These are phyloP conservation scores for Colletes collaris DNA, from an alignment of 2,888 invertebrate genomes.

Conservation along the genomic window DNA sequence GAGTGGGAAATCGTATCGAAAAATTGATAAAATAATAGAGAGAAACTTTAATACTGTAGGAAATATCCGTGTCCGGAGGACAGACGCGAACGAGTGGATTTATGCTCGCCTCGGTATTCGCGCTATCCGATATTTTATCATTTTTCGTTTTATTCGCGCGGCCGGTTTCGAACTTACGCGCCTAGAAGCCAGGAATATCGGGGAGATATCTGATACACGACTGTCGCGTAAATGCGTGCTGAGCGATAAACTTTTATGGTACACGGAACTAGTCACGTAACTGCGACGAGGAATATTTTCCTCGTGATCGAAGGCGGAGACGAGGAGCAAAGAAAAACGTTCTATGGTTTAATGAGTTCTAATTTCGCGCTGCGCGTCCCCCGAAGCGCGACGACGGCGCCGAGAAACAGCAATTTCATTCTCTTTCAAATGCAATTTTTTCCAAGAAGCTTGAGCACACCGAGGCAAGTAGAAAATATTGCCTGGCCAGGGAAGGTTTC, in stretches of 20 bases:
- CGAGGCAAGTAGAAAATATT: too few species aligned
- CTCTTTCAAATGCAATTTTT: too few species aligned
- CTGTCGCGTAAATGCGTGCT: conserved; percentile 2
- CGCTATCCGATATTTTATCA: conserved; percentile 28
- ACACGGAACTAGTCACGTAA: neutral
- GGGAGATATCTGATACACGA: conserved; percentile 16
- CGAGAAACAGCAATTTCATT: too few species aligned
- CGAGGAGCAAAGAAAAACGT: too few species aligned
- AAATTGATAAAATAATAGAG: too few species aligned
- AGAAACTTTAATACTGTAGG: too few species aligned
- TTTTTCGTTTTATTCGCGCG: conserved; percentile 27
- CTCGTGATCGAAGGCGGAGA: neutral
- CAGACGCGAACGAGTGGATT: neutral
- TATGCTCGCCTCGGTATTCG: conserved; percentile 7
- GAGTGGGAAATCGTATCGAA: too few species aligned
- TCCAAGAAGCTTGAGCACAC: too few species aligned
- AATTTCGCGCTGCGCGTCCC: neutral
- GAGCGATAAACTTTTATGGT: conserved; percentile 26
- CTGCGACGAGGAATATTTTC: neutral
- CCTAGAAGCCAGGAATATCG: conserved; percentile 1
- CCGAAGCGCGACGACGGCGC: neutral
- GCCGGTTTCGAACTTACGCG: conserved; percentile 8
- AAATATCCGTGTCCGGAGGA: neutral
- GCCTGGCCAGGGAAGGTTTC: too few species aligned
- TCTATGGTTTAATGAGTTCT: neutral